Evolutionary conservation across 2,113 vertebrate genomes (phyloP).

Genomic region (Oncorhynchus keta): DNA sequence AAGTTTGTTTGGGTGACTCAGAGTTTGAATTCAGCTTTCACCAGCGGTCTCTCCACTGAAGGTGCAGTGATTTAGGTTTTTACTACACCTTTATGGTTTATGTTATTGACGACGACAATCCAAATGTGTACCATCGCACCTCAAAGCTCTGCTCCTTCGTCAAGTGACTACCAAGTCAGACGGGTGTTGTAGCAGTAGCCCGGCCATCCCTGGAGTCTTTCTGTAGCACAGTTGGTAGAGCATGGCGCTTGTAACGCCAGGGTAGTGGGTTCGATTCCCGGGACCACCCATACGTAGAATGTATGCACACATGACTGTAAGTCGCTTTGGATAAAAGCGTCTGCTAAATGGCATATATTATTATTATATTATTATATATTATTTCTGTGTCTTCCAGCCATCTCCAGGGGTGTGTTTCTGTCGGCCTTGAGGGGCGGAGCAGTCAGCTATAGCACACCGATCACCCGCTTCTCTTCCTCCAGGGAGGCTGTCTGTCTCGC

Average conservation of each 20-base stretch:
- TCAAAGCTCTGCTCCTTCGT: neutral
- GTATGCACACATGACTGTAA: too few relatives aligned
- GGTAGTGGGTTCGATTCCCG: too few relatives aligned
- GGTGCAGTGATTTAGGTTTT: neutral
- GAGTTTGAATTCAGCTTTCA: neutral
- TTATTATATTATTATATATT: too few relatives aligned
- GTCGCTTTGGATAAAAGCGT: too few relatives aligned
- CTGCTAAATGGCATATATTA: too few relatives aligned
- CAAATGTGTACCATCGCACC: neutral
- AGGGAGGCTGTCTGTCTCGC: neutral
- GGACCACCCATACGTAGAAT: too few relatives aligned
- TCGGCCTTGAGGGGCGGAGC: neutral
- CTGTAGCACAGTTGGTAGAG: too few relatives aligned
- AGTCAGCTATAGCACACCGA: neutral
- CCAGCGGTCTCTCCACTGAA: neutral
- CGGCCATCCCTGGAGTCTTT: conserved; percentile 15
- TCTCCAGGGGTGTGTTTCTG: neutral
- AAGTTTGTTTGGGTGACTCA: too few relatives aligned
- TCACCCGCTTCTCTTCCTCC: neutral
- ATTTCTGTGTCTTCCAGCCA: neutral
- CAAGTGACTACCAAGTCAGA: neutral
- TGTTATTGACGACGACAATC: neutral
- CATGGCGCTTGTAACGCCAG: too few relatives aligned
- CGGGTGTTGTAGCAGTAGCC: neutral
- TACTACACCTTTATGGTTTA: neutral